phyloP scores from a whole-genome alignment of 2,888 invertebrate genomes.

The Dryobota labecula region DNA sequence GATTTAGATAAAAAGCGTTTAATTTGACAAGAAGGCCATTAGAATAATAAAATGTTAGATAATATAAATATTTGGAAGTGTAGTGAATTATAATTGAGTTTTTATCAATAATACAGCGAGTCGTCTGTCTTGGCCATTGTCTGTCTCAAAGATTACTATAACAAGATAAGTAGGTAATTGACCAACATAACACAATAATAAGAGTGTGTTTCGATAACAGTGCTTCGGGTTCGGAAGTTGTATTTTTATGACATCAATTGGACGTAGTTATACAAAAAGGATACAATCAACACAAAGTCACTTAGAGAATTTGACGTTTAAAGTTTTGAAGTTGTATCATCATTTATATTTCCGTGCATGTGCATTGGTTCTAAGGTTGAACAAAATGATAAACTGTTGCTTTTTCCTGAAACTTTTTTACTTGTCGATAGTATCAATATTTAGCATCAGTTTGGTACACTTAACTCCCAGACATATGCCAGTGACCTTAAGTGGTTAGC shows the following conservation, averaged over 20 bases:
- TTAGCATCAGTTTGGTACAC: too few relatives aligned
- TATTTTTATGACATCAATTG: background rate
- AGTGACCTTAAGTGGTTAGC: too few relatives aligned
- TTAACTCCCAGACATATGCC: too few relatives aligned
- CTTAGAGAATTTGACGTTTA: too few relatives aligned
- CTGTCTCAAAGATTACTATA: slow-evolving; percentile 30
- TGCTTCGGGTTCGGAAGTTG: slow-evolving; percentile 1
- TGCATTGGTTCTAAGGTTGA: too few relatives aligned
- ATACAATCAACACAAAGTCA: too few relatives aligned
- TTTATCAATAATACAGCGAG: slow-evolving; percentile 25
- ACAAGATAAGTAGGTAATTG: slow-evolving; percentile 33
- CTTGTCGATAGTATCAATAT: too few relatives aligned
- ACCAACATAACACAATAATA: background rate
- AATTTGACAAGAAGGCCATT: slow-evolving; percentile 15
- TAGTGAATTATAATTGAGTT: slow-evolving; percentile 40
- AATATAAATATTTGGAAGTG: slow-evolving; percentile 30
- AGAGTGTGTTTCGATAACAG: slow-evolving; percentile 9
- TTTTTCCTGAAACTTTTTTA: too few relatives aligned
- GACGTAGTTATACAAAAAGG: too few relatives aligned
- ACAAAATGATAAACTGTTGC: too few relatives aligned
- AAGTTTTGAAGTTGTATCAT: too few relatives aligned
- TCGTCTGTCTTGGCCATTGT: slow-evolving; percentile 36
- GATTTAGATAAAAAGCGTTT: slow-evolving; percentile 8
- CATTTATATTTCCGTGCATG: too few relatives aligned
- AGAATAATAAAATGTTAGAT: slow-evolving; percentile 26